phyloP scores from a whole-genome alignment of 2,113 vertebrate species.

The Coturnix japonica region DNA sequence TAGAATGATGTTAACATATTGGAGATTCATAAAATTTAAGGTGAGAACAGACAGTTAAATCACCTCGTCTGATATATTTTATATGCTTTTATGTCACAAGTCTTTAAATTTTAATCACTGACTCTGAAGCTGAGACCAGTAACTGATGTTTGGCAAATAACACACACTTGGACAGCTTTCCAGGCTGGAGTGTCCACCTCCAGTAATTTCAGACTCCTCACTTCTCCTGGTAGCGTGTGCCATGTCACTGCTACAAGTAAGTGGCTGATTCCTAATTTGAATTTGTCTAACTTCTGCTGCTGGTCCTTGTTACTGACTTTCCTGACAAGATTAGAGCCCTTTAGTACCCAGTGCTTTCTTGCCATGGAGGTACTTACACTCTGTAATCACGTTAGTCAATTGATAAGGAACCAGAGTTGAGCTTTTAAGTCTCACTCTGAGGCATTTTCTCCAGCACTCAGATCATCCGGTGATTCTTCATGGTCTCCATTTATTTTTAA shows the following conservation, averaged over 20 bases:
- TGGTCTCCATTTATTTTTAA: constrained; percentile 44
- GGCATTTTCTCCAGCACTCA: constrained; percentile 61
- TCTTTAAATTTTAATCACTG: constrained; percentile 59
- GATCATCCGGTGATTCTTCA: constrained; percentile 57
- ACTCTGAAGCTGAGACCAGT: constrained; percentile 37
- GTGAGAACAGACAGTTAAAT: constrained; percentile 47
- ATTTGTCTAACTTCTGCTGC: constrained; percentile 43
- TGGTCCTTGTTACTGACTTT: constrained; percentile 64
- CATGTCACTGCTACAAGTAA: constrained; percentile 17
- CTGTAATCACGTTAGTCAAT: constrained; percentile 61
- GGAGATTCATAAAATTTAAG: constrained; percentile 59
- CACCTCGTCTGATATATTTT: constrained; percentile 33
- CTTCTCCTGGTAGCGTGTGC: constrained; percentile 30
- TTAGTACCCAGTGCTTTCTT: constrained; percentile 58
- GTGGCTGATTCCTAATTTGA: constrained; percentile 47
- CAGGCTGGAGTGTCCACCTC: constrained; percentile 26
- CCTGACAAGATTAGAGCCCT: constrained; percentile 70
- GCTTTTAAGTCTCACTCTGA: constrained; percentile 72
- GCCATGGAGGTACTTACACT: constrained; percentile 67
- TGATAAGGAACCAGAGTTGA: constrained; percentile 69
- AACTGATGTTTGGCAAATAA: constrained; percentile 63
- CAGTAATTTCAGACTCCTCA: constrained; percentile 41
- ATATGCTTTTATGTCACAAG: constrained; percentile 41
- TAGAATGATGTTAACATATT: constrained; percentile 43
- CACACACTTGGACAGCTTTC: constrained; percentile 36